These are phyloP conservation scores for Pteropus alecto DNA, from an alignment of 2,113 vertebrate genomes.

Conservation along the genomic window DNA sequence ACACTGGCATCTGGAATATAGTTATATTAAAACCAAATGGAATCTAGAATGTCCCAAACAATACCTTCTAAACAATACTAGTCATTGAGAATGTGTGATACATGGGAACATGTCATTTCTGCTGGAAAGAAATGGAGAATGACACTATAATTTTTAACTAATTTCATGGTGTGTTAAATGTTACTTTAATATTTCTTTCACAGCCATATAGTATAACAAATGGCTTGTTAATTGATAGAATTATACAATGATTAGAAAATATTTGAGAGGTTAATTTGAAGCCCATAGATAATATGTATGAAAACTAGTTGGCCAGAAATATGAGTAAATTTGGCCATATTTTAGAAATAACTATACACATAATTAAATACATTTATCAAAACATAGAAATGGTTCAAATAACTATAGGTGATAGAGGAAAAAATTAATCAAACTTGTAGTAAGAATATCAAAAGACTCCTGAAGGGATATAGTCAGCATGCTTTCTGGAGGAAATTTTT, in stretches of 20 bases:
- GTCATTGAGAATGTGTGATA: not conserved
- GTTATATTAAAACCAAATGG: not conserved
- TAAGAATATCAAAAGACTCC: not conserved
- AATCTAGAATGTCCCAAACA: not conserved
- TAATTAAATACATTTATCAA: not conserved
- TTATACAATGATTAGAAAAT: constrained; percentile 31
- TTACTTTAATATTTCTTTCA: constrained; percentile 44
- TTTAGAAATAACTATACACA: constrained; percentile 22
- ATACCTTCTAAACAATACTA: not conserved
- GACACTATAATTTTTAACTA: constrained; percentile 30
- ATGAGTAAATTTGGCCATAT: not conserved
- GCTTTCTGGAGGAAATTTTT: not conserved
- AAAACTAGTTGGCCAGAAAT: not conserved
- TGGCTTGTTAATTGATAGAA: constrained; percentile 18
- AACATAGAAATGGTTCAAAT: not conserved
- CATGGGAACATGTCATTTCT: not conserved
- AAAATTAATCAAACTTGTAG: not conserved
- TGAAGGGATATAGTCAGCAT: not conserved
- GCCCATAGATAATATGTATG: not conserved
- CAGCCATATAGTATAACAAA: not conserved
- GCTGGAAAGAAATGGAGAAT: constrained; percentile 21
- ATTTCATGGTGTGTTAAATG: constrained; percentile 46
- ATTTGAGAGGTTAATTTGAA: constrained; percentile 41
- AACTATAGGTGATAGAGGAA: not conserved
- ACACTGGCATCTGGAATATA: not conserved